A percentile compares a stretch with the other conserved stretches of the same genome.
phyloP scores from a whole-genome alignment of 2,888 invertebrate genomes.

The Azorinus chamasolen region DNA sequence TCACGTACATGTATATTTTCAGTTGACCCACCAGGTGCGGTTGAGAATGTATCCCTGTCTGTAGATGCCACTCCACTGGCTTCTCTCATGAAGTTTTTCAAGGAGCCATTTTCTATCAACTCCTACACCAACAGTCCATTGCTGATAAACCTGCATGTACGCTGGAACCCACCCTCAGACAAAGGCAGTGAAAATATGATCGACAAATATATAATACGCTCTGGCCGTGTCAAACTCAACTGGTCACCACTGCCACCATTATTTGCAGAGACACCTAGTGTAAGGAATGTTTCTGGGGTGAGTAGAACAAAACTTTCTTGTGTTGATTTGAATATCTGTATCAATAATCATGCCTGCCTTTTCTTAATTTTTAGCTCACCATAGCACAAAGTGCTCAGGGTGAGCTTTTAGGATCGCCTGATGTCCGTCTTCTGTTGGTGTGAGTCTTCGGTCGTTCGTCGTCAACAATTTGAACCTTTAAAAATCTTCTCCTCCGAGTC shows the following conservation, averaged over 20 bases:
- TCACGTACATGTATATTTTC: too few species aligned
- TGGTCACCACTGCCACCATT: slow-evolving; percentile 45
- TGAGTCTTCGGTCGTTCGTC: too few species aligned
- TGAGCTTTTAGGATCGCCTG: too few species aligned
- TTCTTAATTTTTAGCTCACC: too few species aligned
- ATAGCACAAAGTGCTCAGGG: too few species aligned
- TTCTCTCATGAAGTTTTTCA: slow-evolving; percentile 39
- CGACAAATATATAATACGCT: slow-evolving; percentile 70
- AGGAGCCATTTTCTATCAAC: slow-evolving; percentile 7
- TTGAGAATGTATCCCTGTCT: slow-evolving; percentile 65
- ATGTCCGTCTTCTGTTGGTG: too few species aligned
- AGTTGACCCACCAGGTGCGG: slow-evolving; percentile 74
- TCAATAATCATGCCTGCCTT: too few species aligned
- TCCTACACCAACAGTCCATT: slow-evolving; percentile 37
- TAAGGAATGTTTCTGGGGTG: slow-evolving; percentile 54
- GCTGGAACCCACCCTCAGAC: slow-evolving; percentile 73
- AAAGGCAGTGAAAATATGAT: slow-evolving; percentile 71
- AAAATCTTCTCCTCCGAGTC: too few species aligned
- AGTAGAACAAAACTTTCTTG: slow-evolving; percentile 8
- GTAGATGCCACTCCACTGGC: slow-evolving; percentile 42
- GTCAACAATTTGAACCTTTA: too few species aligned
- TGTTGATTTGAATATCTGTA: too few species aligned
- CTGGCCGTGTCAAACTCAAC: slow-evolving; percentile 61
- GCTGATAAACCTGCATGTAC: slow-evolving; percentile 61
- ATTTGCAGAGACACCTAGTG: slow-evolving; percentile 44